Percentiles rank a stretch among this genome's conserved stretches.
phyloP scores from a whole-genome alignment of 2,888 invertebrate species.

The Beris morrisii region DNA sequence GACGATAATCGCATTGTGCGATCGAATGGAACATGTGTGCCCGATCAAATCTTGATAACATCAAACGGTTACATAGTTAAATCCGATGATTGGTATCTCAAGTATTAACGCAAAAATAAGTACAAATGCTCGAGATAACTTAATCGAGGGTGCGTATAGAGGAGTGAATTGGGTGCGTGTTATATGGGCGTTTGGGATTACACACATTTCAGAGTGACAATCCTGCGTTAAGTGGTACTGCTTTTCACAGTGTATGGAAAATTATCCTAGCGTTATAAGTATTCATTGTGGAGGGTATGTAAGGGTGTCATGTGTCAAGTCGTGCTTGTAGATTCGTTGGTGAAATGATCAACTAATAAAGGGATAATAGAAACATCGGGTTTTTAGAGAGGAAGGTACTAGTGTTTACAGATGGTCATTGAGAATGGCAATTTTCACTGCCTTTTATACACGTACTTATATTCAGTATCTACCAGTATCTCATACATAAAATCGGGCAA shows the following conservation, averaged over 20 bases:
- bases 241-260: too few species aligned
- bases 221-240: too few species aligned
- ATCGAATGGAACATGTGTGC: conserved; percentile 29
- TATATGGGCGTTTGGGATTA: conserved; percentile 7
- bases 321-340: not conserved
- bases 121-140: conserved; percentile 3
- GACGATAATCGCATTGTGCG: conserved; percentile 28
- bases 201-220: too few species aligned
- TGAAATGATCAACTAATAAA: not conserved
- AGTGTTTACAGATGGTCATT: too few species aligned
- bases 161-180: conserved; percentile 4
- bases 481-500: too few species aligned
- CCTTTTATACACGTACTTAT: too few species aligned
- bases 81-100: conserved; percentile 23
- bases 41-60: conserved; percentile 12
- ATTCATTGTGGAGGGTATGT: too few species aligned
- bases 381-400: too few species aligned
- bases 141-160: conserved; percentile 10
- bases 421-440: too few species aligned
- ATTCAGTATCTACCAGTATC: too few species aligned
- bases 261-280: too few species aligned
- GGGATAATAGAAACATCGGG: too few species aligned
- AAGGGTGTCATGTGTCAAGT: not conserved
- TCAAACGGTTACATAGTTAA: conserved; percentile 31
- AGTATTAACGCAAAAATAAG: conserved; percentile 18